Percentiles rank a stretch among this genome's conserved stretches.
phyloP scores from a whole-genome alignment of 2,888 invertebrate genomes.

The Patella caerulea region DNA sequence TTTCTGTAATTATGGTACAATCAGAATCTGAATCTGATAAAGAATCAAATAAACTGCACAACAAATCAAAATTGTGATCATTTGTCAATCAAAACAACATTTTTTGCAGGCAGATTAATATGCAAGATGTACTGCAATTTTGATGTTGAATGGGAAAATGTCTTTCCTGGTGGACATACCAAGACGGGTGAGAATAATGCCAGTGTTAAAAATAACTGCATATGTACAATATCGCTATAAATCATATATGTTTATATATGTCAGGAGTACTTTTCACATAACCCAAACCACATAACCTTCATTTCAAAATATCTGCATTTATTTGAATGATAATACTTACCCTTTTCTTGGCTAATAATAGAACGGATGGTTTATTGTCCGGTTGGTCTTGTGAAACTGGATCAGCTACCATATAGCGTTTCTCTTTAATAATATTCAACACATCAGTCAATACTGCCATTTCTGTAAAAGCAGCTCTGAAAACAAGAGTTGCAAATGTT shows the following conservation, averaged over 20 bases:
- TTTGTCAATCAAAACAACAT: too few relatives aligned
- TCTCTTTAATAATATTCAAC: slow-evolving; percentile 91
- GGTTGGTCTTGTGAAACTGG: slow-evolving; percentile 85
- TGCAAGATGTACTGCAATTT: too few relatives aligned
- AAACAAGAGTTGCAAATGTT: background rate
- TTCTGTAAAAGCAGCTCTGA: slow-evolving; percentile 88
- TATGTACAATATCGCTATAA: background rate
- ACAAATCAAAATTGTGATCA: too few relatives aligned
- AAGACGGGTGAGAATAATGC: too few relatives aligned
- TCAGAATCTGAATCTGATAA: too few relatives aligned
- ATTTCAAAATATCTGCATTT: too few relatives aligned
- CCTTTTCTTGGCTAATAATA: slow-evolving; percentile 93
- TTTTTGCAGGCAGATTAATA: too few relatives aligned
- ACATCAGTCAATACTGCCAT: slow-evolving; percentile 94
- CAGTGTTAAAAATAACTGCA: too few relatives aligned
- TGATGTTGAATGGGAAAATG: too few relatives aligned
- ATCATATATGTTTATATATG: background rate
- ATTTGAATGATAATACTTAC: slow-evolving; percentile 55
- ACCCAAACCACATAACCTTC: background rate
- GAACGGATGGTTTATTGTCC: slow-evolving; percentile 90
- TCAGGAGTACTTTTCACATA: background rate
- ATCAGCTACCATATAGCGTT: slow-evolving; percentile 93
- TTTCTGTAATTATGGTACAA: too few relatives aligned
- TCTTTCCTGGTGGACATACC: too few relatives aligned
- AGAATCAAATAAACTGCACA: too few relatives aligned